Evolutionary conservation across 2,797 vertebrate genomes (phyloP).

Genomic region (Hozukius guyotensis): DNA sequence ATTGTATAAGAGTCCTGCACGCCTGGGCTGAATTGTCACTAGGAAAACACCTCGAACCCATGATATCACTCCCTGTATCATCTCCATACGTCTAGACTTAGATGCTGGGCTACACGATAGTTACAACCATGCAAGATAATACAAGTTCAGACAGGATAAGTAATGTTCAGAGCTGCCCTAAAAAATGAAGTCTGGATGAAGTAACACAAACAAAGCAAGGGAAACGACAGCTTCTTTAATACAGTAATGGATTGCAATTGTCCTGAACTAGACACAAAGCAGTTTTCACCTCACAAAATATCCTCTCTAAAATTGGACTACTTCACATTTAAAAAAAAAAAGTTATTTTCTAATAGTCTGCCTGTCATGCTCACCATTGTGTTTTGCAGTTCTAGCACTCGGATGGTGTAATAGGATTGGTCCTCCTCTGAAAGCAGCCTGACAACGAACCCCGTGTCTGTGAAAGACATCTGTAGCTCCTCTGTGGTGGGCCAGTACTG

Average conservation of each 20-base stretch:
- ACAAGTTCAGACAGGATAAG: not conserved
- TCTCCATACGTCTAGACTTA: not conserved
- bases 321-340: not conserved
- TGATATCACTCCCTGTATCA: not conserved
- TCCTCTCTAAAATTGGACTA: not conserved
- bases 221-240: not conserved
- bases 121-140: not conserved
- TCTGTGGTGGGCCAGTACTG: constrained; percentile 96
- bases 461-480: constrained; percentile 89
- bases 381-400: constrained; percentile 91
- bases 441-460: constrained; percentile 93
- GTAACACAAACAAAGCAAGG: not conserved
- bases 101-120: not conserved
- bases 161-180: not conserved
- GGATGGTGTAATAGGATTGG: constrained; percentile 92
- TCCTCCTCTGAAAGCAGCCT: constrained; percentile 91
- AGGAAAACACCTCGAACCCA: not conserved
- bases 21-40: not conserved
- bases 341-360: not conserved
- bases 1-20: not conserved
- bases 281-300: not conserved
- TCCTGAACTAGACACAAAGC: not conserved
- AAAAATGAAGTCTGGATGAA: not conserved
- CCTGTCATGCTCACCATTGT: constrained; percentile 76
- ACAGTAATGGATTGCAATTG: too few species aligned